Evolutionary conservation across 2,113 vertebrate species (phyloP).

Genomic region (Amblyornis subalaris): DNA sequence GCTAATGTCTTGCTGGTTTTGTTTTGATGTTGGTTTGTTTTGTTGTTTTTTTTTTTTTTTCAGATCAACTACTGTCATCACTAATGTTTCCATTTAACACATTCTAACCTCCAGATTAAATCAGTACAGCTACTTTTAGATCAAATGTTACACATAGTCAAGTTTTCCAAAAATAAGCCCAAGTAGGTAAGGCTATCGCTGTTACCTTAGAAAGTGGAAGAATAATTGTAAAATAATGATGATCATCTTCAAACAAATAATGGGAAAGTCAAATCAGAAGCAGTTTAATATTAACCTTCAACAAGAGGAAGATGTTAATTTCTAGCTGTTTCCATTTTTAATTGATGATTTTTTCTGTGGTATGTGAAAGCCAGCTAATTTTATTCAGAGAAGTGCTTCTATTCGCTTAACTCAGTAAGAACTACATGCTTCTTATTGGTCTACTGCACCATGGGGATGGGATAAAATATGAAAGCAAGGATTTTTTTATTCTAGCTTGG

Average conservation of each 20-base stretch:
- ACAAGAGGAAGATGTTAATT: conserved; percentile 11
- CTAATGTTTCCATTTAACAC: neutral
- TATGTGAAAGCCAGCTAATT: conserved; percentile 31
- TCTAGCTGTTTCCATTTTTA: conserved; percentile 52
- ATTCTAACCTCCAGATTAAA: neutral
- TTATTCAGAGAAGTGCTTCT: conserved; percentile 36
- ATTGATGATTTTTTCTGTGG: conserved; percentile 32
- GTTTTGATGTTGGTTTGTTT: neutral
- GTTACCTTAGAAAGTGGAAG: neutral
- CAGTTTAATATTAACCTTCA: conserved; percentile 19
- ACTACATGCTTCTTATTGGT: conserved; percentile 19
- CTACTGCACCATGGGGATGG: conserved; percentile 31
- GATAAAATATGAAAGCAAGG: conserved; percentile 47
- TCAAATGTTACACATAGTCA: neutral
- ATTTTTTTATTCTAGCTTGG: conserved; percentile 36
- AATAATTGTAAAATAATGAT: neutral
- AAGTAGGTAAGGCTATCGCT: neutral
- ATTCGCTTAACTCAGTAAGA: conserved; percentile 25
- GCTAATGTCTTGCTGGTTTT: neutral
- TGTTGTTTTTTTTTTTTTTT: neutral
- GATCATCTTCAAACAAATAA: neutral
- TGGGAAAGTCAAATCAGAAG: neutral
- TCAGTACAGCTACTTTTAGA: neutral
- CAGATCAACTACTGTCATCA: neutral
- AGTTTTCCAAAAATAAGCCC: neutral